A percentile compares a stretch with the other conserved stretches of the same genome.
Evolutionary conservation across 64 coral and sea anemone species (phyloP).

Genomic region (Dendrophyllia cribrosa): DNA sequence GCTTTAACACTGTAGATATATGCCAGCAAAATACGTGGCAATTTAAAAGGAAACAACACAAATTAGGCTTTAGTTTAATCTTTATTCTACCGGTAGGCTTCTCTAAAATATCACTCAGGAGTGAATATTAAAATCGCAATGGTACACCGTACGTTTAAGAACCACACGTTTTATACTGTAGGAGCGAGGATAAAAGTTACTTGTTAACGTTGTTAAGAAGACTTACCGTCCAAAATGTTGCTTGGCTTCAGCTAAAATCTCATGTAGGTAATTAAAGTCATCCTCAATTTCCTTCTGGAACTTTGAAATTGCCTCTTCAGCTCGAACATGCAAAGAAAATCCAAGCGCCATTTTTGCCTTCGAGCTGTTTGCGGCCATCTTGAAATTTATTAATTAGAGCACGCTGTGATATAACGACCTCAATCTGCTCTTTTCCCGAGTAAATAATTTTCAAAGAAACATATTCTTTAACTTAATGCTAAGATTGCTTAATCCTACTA

Average conservation of each 20-base stretch:
- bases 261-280: constrained; percentile 83
- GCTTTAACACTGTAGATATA: no score
- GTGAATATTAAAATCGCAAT: no score
- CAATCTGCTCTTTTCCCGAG: neutral
- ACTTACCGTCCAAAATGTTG: constrained; percentile 78
- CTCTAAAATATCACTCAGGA: no score
- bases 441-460: neutral
- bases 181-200: no score
- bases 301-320: constrained; percentile 58
- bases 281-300: constrained; percentile 64
- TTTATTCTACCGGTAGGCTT: no score
- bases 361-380: constrained; percentile 27
- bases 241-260: constrained; percentile 84
- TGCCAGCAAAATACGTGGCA: no score
- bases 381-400: neutral
- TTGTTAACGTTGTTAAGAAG: no score
- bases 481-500: neutral
- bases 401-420: neutral
- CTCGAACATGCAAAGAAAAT: constrained; percentile 76
- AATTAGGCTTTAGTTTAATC: no score
- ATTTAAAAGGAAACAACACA: no score
- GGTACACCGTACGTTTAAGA: no score
- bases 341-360: constrained; percentile 37
- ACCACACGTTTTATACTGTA: no score
- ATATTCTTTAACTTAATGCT: neutral